A percentile compares a stretch with the other conserved stretches of the same genome.
Conservation (phyloP, 2,797 vertebrate species). For the Propithecus deckenii region DNA sequence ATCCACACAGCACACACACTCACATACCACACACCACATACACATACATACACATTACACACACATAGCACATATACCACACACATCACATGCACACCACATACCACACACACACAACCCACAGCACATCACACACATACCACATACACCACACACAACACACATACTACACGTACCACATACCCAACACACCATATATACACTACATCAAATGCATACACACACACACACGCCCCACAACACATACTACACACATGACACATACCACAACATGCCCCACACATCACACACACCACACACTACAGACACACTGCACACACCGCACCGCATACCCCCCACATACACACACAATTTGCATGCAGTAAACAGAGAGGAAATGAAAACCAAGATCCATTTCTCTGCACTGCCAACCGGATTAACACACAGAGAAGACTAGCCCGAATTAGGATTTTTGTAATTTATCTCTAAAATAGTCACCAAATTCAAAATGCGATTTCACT, state of each 20-base stretch:
- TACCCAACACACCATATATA: not conserved
- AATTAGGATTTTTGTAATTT: not conserved
- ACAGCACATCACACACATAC: not conserved
- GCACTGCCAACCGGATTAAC: not conserved
- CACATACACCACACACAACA: not conserved
- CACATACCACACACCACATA: not conserved
- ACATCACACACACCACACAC: not conserved
- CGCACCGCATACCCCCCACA: not conserved
- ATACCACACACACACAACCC: not conserved
- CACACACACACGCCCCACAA: not conserved
- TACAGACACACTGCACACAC: accelerated
- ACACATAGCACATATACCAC: too few relatives aligned
- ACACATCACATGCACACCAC: not conserved
- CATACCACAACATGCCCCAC: not conserved
- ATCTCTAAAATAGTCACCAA: not conserved
- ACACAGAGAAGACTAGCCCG: not conserved
- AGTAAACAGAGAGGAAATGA: not conserved
- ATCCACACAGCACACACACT: too few relatives aligned
- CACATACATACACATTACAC: too few relatives aligned
- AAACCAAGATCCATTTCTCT: not conserved
- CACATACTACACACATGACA: not conserved
- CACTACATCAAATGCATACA: not conserved
- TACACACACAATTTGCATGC: not conserved
- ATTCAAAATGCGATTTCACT: accelerated
- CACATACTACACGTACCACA: accelerated